phyloP scores from a whole-genome alignment of 2,797 vertebrate species.

The Platyrinchus mystaceus region DNA sequence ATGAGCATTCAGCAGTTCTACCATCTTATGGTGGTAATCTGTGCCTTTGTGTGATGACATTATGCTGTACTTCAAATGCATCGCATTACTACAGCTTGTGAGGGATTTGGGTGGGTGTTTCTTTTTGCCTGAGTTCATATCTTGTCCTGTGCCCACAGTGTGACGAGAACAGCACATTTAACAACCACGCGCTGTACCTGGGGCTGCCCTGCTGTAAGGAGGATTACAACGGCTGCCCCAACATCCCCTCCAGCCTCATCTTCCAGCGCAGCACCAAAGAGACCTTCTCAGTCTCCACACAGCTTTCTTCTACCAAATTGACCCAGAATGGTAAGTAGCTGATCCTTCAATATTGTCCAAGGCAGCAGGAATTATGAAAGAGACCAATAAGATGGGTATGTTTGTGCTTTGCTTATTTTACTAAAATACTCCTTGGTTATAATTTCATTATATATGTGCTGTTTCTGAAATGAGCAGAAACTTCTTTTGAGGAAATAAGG shows the following conservation, averaged over 20 bases:
- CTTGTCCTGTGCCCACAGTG: slow-evolving; percentile 78
- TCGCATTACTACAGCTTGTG: not conserved
- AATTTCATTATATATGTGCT: not conserved
- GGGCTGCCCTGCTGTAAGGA: slow-evolving; percentile 98
- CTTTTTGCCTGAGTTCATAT: not conserved
- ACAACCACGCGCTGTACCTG: slow-evolving; percentile 96
- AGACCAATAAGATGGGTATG: not conserved
- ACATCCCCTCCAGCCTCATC: slow-evolving; percentile 93
- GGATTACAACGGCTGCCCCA: slow-evolving; percentile 95
- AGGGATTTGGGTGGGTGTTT: not conserved
- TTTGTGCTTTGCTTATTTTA: not conserved
- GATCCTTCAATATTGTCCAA: not conserved
- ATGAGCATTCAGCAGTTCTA: not conserved
- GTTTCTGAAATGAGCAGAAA: not conserved
- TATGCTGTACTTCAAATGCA: not conserved
- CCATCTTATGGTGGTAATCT: not conserved
- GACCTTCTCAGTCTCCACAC: slow-evolving; percentile 94
- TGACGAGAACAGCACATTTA: slow-evolving; percentile 97
- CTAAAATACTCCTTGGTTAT: not conserved
- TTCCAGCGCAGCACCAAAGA: slow-evolving; percentile 98
- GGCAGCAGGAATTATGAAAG: not conserved
- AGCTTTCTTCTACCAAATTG: slow-evolving; percentile 97
- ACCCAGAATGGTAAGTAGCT: slow-evolving; percentile 91
- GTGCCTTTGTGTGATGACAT: not conserved
- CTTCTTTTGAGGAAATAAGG: not conserved